Conservation (phyloP, 2,888 invertebrate species). For the Protophormia terraenovae region DNA sequence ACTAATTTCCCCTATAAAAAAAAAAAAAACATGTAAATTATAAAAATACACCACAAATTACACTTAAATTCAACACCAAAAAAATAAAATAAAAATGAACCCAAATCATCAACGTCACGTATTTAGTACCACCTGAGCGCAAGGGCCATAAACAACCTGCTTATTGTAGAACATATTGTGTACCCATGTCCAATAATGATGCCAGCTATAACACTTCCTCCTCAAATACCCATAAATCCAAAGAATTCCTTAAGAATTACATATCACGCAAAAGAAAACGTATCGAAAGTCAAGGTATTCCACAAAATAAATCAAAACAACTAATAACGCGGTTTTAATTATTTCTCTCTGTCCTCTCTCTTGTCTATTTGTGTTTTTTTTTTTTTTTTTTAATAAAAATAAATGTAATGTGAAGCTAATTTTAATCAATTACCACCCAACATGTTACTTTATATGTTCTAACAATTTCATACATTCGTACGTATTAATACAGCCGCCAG, state of each 20-base stretch:
- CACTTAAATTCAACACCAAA: slow-evolving; percentile 38
- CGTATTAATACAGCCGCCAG: slow-evolving; percentile 10
- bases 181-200: slow-evolving; percentile 77
- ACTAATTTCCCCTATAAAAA: not conserved
- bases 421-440: not conserved
- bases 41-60: slow-evolving; percentile 42
- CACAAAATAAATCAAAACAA: slow-evolving; percentile 52
- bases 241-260: slow-evolving; percentile 80
- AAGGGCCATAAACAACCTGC: slow-evolving; percentile 78
- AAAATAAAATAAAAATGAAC: slow-evolving; percentile 31
- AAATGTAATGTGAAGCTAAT: slow-evolving; percentile 9
- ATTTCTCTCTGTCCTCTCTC: not conserved
- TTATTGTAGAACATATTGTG: slow-evolving; percentile 81
- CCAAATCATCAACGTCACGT: slow-evolving; percentile 34
- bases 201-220: slow-evolving; percentile 74
- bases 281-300: slow-evolving; percentile 81
- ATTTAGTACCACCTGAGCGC: slow-evolving; percentile 78
- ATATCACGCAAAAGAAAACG: slow-evolving; percentile 81
- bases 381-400: too few relatives aligned
- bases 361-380: not conserved
- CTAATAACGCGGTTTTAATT: slow-evolving; percentile 38
- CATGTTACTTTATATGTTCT: slow-evolving; percentile 16
- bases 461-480: slow-evolving; percentile 8
- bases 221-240: slow-evolving; percentile 74
- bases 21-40: not conserved